Conservation (phyloP, 1,140 invertebrate species). For the Microvelia longipes region DNA sequence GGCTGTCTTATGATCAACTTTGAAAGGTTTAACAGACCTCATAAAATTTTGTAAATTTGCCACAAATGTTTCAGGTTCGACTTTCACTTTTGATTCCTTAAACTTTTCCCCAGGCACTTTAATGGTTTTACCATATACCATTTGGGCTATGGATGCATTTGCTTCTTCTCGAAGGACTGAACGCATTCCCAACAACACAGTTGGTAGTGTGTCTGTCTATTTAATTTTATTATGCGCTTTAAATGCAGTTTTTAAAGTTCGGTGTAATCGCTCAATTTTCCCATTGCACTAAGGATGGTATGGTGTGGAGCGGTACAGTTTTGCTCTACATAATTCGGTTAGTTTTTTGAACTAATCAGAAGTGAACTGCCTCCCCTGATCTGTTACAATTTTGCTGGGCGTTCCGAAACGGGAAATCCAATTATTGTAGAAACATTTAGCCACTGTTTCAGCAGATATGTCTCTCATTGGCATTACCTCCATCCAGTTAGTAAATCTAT, state of each 20-base stretch:
- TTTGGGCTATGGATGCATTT: not conserved
- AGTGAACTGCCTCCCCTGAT: not conserved
- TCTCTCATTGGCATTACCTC: not conserved
- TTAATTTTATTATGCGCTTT: not conserved
- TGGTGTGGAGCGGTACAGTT: not conserved
- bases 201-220: not conserved
- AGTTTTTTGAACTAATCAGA: not conserved
- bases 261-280: not conserved
- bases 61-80: not conserved
- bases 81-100: not conserved
- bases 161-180: not conserved
- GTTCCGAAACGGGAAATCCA: not conserved
- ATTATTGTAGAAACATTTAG: not conserved
- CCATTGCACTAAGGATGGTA: conserved; percentile 1
- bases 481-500: not conserved
- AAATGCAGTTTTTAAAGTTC: not conserved
- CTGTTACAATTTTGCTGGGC: not conserved
- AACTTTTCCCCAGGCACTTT: not conserved
- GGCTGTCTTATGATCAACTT: not conserved
- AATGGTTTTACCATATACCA: not conserved
- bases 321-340: not conserved
- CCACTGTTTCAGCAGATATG: not conserved
- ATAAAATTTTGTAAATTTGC: not conserved
- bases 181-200: not conserved
- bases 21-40: not conserved